Conservation (phyloP, 1,140 invertebrate species). For the Gerris buenoi region DNA sequence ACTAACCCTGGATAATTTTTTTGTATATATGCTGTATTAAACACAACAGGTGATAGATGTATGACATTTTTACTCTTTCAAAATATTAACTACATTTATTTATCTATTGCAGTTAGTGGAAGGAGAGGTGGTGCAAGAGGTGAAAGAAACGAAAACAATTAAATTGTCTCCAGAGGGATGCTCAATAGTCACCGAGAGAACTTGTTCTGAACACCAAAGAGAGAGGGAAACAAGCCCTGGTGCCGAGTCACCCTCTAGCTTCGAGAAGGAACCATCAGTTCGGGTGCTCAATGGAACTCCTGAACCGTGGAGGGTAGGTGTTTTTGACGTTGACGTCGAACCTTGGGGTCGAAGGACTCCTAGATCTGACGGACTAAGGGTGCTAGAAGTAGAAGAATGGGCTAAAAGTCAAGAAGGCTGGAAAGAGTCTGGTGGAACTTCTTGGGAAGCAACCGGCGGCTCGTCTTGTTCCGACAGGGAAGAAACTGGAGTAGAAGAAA, state of each 20-base stretch:
- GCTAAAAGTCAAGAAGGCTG: neutral
- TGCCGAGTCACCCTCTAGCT: neutral
- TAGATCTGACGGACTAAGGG: neutral
- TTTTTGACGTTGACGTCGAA: neutral
- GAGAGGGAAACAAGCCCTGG: slow-evolving; percentile 3
- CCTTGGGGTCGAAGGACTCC: neutral
- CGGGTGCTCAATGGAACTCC: neutral
- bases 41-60: no score
- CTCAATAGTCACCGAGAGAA: slow-evolving; percentile 7
- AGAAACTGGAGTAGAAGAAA: neutral
- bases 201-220: neutral
- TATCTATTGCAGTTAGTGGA: neutral
- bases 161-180: slow-evolving; percentile 9
- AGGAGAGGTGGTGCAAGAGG: slow-evolving; percentile 5
- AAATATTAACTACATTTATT: neutral
- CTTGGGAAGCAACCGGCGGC: neutral
- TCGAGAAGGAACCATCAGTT: neutral
- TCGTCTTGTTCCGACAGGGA: neutral
- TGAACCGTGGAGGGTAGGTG: neutral
- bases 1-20: no score
- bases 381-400: neutral
- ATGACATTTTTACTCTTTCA: no score
- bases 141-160: slow-evolving; percentile 10
- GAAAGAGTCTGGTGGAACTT: neutral
- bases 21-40: no score